Conservation (phyloP, 35 echinoderm and acorn worm genomes). For the Holothuria glaberrima region DNA sequence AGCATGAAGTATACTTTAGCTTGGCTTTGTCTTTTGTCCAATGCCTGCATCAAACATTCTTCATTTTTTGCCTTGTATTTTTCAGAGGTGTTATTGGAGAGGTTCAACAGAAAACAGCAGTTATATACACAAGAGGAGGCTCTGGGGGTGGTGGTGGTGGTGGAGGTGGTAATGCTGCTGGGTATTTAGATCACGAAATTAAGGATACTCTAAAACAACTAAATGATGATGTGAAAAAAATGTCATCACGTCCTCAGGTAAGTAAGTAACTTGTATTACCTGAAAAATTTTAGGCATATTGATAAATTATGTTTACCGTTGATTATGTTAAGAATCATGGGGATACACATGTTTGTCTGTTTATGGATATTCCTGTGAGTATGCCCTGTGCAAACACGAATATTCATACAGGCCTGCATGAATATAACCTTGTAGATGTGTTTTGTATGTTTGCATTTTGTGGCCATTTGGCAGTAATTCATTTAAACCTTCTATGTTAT, state of each 20-base stretch:
- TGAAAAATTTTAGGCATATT: not conserved
- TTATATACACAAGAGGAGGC: conserved; percentile 66
- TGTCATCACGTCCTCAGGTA: conserved; percentile 24
- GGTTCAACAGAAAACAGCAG: conserved; percentile 84
- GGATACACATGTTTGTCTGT: no score
- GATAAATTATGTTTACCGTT: not conserved
- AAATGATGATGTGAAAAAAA: conserved; percentile 56
- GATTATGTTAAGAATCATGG: no score
- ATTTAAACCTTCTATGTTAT: no score
- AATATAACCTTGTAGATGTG: no score
- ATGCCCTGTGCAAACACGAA: no score
- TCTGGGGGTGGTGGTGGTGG: conserved; percentile 9
- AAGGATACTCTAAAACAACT: conserved; percentile 80
- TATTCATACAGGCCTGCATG: no score
- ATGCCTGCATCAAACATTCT: no score
- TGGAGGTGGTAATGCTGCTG: not conserved
- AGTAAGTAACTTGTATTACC: not conserved
- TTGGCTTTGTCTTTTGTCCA: no score
- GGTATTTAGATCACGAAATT: conserved; percentile 80
- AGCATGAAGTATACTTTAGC: no score
- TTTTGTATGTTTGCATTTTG: no score
- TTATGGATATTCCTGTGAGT: no score
- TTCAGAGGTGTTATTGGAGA: conserved; percentile 83
- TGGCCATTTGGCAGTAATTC: no score
- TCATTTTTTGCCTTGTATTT: not conserved